phyloP scores from a whole-genome alignment of 2,888 invertebrate species.

The Drosophila kuntzei region DNA sequence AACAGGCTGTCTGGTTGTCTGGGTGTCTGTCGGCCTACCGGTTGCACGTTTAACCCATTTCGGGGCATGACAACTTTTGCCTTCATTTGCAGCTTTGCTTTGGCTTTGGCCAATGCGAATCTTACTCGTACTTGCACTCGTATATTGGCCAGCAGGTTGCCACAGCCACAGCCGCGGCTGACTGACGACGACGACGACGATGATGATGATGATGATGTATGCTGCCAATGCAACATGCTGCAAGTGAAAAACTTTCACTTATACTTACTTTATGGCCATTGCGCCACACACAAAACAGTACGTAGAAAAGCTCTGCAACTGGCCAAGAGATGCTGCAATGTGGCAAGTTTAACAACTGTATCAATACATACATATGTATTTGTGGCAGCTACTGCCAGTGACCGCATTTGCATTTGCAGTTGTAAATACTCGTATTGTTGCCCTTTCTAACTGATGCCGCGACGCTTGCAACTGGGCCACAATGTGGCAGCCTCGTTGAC shows the following conservation, averaged over 20 bases:
- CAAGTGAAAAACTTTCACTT: slow-evolving; percentile 82
- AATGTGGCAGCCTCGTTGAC: slow-evolving; percentile 51
- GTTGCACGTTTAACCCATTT: slow-evolving; percentile 81
- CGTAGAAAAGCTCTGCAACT: not conserved
- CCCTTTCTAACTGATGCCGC: slow-evolving; percentile 45
- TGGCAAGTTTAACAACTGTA: slow-evolving; percentile 52
- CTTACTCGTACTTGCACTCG: not conserved
- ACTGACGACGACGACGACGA: slow-evolving; percentile 18
- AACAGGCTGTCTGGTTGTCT: slow-evolving; percentile 4
- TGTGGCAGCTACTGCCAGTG: slow-evolving; percentile 29
- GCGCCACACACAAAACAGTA: slow-evolving; percentile 60
- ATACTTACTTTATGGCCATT: slow-evolving; percentile 53
- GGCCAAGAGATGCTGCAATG: slow-evolving; percentile 42
- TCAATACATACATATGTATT: too few species aligned
- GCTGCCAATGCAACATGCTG: slow-evolving; percentile 60
- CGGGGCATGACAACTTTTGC: slow-evolving; percentile 77
- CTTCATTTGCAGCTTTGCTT: slow-evolving; percentile 62
- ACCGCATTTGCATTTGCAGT: slow-evolving; percentile 36
- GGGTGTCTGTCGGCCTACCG: slow-evolving; percentile 35
- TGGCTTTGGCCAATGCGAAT: slow-evolving; percentile 57
- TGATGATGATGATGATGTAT: slow-evolving; percentile 57
- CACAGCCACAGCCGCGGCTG: slow-evolving; percentile 42
- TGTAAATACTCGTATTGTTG: slow-evolving; percentile 20
- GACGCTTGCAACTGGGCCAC: slow-evolving; percentile 37
- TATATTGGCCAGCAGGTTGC: slow-evolving; percentile 48